Percentiles rank a stretch among this genome's conserved stretches.
Evolutionary conservation across 30 jellyfish, hydroid and myxozoan species (phyloP).

Genomic region (Sanderia malayensis): DNA sequence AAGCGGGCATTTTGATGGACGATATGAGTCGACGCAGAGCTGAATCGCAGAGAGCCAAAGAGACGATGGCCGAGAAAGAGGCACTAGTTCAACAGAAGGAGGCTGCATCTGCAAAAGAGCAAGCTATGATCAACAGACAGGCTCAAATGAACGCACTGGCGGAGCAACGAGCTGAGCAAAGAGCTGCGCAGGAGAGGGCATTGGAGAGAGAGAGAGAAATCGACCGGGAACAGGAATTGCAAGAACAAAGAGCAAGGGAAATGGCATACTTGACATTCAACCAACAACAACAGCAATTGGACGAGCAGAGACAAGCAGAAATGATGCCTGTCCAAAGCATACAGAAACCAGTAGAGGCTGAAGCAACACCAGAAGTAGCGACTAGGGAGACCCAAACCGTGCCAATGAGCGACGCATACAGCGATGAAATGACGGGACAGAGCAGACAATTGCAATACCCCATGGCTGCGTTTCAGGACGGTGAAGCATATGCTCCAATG

Average conservation of each 20-base stretch:
- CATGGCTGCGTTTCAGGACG: slow-evolving; percentile 32
- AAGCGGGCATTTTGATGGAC: slow-evolving; percentile 17
- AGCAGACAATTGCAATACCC: slow-evolving; percentile 31
- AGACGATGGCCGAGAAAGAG: slow-evolving; percentile 51
- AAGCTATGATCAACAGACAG: slow-evolving; percentile 25
- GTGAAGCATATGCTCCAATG: slow-evolving; percentile 20
- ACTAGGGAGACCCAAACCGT: neutral
- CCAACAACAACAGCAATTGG: slow-evolving; percentile 31
- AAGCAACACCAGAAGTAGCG: slow-evolving; percentile 25
- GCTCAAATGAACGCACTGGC: slow-evolving; percentile 23
- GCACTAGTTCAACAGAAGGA: slow-evolving; percentile 27
- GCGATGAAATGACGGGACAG: neutral
- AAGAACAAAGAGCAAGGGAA: slow-evolving; percentile 44
- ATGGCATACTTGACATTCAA: slow-evolving; percentile 9
- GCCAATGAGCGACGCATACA: slow-evolving; percentile 1
- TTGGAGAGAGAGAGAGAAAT: slow-evolving; percentile 38
- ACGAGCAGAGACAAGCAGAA: neutral
- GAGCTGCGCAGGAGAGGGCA: slow-evolving; percentile 39
- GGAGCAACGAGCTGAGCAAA: slow-evolving; percentile 58
- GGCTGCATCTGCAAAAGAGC: slow-evolving; percentile 22
- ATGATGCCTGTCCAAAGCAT: slow-evolving; percentile 13
- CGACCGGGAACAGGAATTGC: slow-evolving; percentile 48
- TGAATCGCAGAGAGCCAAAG: slow-evolving; percentile 22
- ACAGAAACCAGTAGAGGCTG: slow-evolving; percentile 14
- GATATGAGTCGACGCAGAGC: slow-evolving; percentile 37